Evolutionary conservation across 2,113 vertebrate species (phyloP), one percentile per base, ranked within the genome.

Genomic region (Mobula hypostoma): DNA sequence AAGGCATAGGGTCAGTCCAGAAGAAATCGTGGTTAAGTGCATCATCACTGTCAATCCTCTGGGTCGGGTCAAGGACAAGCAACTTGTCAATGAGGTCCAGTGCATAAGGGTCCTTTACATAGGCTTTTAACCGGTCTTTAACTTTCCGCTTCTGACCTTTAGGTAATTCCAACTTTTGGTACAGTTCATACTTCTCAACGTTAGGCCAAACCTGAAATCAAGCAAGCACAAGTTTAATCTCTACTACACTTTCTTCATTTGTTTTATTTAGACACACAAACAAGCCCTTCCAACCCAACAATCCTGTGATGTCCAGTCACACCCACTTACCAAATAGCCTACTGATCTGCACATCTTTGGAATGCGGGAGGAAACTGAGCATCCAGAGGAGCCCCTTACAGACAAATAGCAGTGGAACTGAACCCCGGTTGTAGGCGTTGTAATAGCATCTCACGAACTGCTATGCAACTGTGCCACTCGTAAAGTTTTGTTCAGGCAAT

Each of bases 1-100:
- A 99, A 0, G 99, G 99, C 99, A 99, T 99, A 61, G 99, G 99
- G 96, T 99, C 99, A 0, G 98, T 99, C 99, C 99, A 99, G 97
- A 99, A 99, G 97, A 99, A 99, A 96, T 99, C 99, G 0, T 99
- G 99, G 96, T 99, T 99, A 87, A 99, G 97, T 0, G 99, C 99
- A 0, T 99, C 99, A 0, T 99, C 99, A 0, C 99, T 99, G 96
- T 99, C 99, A 0, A 96, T 98, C 77, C 99, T 97, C 96, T 99
- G 98, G 0, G 97, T 96, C 0, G 99, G 99, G 66, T 99, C 98
- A 94, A 99, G 97, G n/a, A 99, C 98, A 94, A 99, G 97, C n/a
- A 99, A 95, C 94, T 98, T 99, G 94, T 99, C 99, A 0, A 99
- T 99, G 76, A 99, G 97, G 94, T 99, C 99, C 4, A 99, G 96